These are phyloP conservation scores for Caenorhabditis imperialis DNA, from an alignment of 2,888 invertebrate genomes.

Conservation along the genomic window DNA sequence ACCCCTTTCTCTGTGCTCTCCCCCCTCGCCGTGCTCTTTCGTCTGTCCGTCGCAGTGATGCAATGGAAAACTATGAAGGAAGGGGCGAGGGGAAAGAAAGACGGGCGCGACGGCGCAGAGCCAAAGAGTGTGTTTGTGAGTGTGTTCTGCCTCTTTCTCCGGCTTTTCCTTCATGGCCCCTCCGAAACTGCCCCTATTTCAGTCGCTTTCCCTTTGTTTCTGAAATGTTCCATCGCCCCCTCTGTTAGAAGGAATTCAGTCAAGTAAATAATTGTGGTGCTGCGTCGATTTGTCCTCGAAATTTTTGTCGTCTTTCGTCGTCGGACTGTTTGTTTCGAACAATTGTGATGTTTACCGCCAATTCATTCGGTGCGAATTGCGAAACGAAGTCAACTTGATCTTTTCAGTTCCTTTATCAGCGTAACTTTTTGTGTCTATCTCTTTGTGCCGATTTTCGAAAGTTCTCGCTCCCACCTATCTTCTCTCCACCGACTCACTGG, in stretches of 20 bases:
- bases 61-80: conserved; percentile 35
- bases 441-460: conserved; percentile 8
- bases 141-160: conserved; percentile 12
- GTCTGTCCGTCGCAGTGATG: conserved; percentile 19
- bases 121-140: conserved; percentile 5
- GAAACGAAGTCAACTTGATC: no score
- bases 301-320: no score
- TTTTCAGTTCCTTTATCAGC: no score
- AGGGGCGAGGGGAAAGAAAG: conserved; percentile 9
- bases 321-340: no score
- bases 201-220: conserved; percentile 9
- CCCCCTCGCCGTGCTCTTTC: background rate
- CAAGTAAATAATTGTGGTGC: no score
- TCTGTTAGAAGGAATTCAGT: background rate
- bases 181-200: conserved; percentile 10
- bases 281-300: no score
- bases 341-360: no score
- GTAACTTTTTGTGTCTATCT: background rate
- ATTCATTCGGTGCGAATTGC: no score
- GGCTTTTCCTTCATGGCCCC: background rate
- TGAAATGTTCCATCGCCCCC: background rate
- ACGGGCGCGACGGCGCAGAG: conserved; percentile 2
- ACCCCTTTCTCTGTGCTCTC: conserved; percentile 5
- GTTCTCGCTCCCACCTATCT: conserved; percentile 6
- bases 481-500: conserved; percentile 1